Evolutionary conservation across 2,113 vertebrate species (phyloP).

Genomic region (Aepyceros melampus): DNA sequence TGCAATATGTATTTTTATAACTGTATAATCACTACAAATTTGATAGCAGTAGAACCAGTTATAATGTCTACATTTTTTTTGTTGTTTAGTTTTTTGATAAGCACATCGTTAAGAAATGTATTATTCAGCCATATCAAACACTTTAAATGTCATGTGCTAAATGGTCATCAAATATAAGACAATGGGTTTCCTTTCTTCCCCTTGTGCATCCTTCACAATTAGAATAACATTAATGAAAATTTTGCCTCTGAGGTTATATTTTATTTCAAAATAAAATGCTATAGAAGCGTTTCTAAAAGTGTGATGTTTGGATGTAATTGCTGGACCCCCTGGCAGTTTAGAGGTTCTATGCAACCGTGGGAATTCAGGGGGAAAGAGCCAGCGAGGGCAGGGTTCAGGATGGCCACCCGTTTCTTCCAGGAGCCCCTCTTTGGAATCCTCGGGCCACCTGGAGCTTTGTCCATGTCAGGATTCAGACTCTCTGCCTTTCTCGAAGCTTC

Average conservation of each 20-base stretch:
- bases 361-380: neutral
- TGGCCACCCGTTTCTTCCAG: neutral
- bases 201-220: neutral
- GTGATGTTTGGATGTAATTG: neutral
- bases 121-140: neutral
- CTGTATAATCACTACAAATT: neutral
- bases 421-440: neutral
- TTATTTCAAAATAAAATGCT: neutral
- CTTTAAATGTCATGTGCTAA: neutral
- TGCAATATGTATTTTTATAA: neutral
- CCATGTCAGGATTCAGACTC: neutral
- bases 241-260: neutral
- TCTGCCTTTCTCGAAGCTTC: neutral
- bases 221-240: neutral
- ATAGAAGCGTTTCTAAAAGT: neutral
- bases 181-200: neutral
- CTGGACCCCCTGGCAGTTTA: neutral
- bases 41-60: neutral
- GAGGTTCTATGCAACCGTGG: neutral
- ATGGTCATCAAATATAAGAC: neutral
- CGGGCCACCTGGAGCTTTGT: neutral
- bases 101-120: neutral
- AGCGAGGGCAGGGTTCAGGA: fast-evolving
- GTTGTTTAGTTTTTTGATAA: neutral
- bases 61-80: neutral